Percentiles rank a stretch among this genome's conserved stretches.
phyloP scores from a whole-genome alignment of 2,113 vertebrate genomes.

The Mirza zaza region DNA sequence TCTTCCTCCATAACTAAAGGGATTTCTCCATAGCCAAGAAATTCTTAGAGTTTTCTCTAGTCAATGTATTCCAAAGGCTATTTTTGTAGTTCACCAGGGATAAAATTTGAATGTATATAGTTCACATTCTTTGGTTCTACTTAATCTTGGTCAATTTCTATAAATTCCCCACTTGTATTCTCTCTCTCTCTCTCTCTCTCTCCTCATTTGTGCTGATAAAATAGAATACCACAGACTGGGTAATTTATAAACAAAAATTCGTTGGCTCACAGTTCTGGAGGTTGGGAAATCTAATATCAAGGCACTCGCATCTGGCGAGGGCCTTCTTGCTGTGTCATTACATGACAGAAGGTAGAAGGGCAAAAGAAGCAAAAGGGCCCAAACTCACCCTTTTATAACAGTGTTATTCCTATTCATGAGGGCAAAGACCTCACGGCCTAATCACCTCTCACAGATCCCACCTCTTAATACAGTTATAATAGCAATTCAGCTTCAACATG shows the following conservation, averaged over 20 bases:
- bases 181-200: neutral
- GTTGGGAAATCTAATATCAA: neutral
- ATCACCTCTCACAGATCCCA: too few relatives aligned
- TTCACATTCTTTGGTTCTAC: neutral
- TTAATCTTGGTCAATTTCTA: neutral
- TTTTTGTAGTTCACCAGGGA: neutral
- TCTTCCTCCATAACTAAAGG: neutral
- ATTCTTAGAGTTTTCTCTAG: neutral
- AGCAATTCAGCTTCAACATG: too few relatives aligned
- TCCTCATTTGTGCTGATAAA: neutral
- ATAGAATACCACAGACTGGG: neutral
- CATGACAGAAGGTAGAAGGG: neutral
- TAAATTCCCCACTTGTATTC: neutral
- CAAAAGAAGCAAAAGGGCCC: neutral
- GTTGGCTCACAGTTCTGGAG: too few relatives aligned
- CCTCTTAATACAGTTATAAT: too few relatives aligned
- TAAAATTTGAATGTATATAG: neutral
- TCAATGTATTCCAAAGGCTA: neutral
- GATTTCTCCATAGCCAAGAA: neutral
- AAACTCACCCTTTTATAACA: neutral
- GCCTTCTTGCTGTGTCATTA: neutral
- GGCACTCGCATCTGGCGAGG: neutral
- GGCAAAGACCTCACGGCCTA: too few relatives aligned
- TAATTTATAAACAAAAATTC: too few relatives aligned
- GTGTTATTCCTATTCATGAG: too few relatives aligned